Percentiles rank a stretch among this genome's conserved stretches.
Evolutionary conservation across 2,113 vertebrate species (phyloP).

Genomic region (Siphamia tubifer): DNA sequence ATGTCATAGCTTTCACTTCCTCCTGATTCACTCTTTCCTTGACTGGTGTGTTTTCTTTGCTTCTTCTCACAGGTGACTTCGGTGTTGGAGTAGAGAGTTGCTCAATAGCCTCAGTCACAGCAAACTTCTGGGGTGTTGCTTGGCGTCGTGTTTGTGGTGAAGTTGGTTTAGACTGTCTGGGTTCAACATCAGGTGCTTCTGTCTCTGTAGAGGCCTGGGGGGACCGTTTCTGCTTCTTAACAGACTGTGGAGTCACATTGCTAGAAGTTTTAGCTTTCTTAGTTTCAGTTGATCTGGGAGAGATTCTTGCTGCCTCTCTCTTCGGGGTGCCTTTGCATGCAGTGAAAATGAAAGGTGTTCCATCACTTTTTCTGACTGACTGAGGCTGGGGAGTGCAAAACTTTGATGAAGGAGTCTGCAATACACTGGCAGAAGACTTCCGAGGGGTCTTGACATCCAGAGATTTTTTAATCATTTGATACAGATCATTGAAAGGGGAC

Average conservation of each 20-base stretch:
- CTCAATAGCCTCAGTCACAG: constrained; percentile 42
- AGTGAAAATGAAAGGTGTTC: background rate
- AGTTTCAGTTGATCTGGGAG: background rate
- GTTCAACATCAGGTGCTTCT: background rate
- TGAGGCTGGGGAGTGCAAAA: constrained; percentile 17
- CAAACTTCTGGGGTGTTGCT: constrained; percentile 47
- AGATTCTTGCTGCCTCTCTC: background rate
- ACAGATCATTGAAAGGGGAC: constrained; percentile 86
- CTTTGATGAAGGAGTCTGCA: constrained; percentile 42
- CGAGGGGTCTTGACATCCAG: constrained; percentile 65
- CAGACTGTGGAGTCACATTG: constrained; percentile 37
- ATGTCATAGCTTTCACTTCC: background rate
- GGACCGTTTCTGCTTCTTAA: constrained; percentile 52
- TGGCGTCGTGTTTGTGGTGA: constrained; percentile 26
- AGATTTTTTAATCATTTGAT: constrained; percentile 83
- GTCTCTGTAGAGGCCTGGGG: background rate
- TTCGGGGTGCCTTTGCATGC: background rate
- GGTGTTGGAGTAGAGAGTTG: constrained; percentile 30
- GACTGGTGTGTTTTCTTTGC: constrained; percentile 36
- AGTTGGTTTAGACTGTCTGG: background rate
- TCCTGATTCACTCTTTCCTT: background rate
- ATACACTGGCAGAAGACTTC: constrained; percentile 44
- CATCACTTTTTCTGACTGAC: background rate
- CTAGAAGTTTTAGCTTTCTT: background rate
- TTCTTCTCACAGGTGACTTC: constrained; percentile 53